Conservation (phyloP, 2,888 invertebrate genomes). For the Drosophila histrio region DNA sequence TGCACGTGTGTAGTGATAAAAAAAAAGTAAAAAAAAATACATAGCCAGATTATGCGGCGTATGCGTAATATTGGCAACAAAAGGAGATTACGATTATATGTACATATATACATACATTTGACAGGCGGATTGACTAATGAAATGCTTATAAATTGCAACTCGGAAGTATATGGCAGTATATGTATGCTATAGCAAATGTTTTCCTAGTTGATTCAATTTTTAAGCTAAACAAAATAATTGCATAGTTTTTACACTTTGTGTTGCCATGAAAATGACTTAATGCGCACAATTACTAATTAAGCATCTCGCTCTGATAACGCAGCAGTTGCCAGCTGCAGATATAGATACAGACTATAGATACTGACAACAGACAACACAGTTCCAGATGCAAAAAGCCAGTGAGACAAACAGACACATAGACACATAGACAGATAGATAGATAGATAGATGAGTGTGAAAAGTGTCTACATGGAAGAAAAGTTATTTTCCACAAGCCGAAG, state of each 20-base stretch:
- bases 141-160: slow-evolving; percentile 1
- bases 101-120: neutral
- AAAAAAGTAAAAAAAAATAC: slow-evolving; percentile 1
- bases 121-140: slow-evolving; percentile 2
- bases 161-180: neutral
- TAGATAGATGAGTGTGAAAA: slow-evolving; percentile 29
- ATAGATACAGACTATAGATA: neutral
- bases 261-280: slow-evolving; percentile 35
- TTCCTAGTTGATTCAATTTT: slow-evolving; percentile 1
- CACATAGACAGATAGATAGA: slow-evolving; percentile 6
- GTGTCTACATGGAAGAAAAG: slow-evolving; percentile 17
- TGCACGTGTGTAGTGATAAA: slow-evolving; percentile 24
- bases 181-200: neutral
- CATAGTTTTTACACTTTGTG: neutral
- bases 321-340: slow-evolving; percentile 1
- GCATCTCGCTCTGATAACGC: slow-evolving; percentile 33
- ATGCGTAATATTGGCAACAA: slow-evolving; percentile 28
- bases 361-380: slow-evolving; percentile 1
- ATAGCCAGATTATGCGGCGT: slow-evolving; percentile 3
- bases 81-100: too few species aligned
- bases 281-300: slow-evolving; percentile 64
- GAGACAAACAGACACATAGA: neutral
- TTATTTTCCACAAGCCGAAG: neutral
- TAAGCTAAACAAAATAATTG: neutral
- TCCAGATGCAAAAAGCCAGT: slow-evolving; percentile 16